Conservation (phyloP, 2,113 vertebrate genomes). For the Hippoglossus stenolepis region DNA sequence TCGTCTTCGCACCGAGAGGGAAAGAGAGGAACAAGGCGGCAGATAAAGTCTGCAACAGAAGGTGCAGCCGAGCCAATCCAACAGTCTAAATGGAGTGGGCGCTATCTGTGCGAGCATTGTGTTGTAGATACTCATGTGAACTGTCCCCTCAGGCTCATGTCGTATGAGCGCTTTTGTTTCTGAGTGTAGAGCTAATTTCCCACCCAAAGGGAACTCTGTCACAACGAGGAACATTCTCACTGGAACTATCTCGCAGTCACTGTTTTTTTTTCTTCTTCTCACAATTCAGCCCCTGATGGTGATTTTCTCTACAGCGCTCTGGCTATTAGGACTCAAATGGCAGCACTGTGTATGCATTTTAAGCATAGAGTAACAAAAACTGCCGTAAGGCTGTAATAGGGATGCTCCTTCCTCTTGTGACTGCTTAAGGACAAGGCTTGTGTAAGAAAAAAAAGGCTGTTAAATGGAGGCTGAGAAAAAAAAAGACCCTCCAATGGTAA, state of each 20-base stretch:
- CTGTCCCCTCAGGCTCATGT: constrained; percentile 55
- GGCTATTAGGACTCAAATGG: background rate
- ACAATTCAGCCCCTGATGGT: constrained; percentile 15
- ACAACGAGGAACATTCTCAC: constrained; percentile 35
- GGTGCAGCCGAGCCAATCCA: constrained; percentile 36
- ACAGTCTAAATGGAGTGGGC: constrained; percentile 30
- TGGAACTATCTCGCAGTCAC: constrained; percentile 10
- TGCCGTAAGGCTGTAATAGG: constrained; percentile 5
- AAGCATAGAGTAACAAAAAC: background rate
- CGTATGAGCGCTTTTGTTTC: constrained; percentile 52
- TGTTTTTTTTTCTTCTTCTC: background rate
- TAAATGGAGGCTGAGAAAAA: background rate
- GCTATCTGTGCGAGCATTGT: constrained; percentile 32
- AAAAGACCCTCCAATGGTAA: constrained; percentile 30
- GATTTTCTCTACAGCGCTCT: constrained; percentile 2
- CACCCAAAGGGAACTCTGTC: constrained; percentile 46
- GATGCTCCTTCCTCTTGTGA: background rate
- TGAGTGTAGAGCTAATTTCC: constrained; percentile 57
- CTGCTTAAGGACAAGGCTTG: background rate
- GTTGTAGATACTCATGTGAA: constrained; percentile 48
- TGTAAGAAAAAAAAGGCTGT: too few species aligned
- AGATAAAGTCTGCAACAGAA: constrained; percentile 6
- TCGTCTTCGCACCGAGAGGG: constrained; percentile 33
- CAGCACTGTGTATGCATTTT: constrained; percentile 4
- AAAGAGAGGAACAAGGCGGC: constrained; percentile 17